These are phyloP conservation scores for Molorchus minor DNA, from an alignment of 2,888 invertebrate genomes.

Conservation along the genomic window DNA sequence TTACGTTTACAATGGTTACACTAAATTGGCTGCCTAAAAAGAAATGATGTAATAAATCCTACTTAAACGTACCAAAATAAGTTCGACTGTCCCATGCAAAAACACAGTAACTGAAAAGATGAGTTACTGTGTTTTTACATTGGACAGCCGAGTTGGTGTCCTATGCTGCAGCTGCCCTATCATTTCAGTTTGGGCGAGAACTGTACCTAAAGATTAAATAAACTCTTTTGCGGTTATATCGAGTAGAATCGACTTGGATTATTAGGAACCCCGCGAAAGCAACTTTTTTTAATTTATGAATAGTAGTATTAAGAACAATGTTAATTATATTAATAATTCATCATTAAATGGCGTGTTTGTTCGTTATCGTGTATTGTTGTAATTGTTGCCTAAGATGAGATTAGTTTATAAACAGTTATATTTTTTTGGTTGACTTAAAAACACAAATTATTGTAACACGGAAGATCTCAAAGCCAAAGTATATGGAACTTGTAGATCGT, in stretches of 20 bases:
- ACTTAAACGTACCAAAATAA: too few relatives aligned
- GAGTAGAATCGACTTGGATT: conserved; percentile 35
- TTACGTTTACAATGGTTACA: conserved; percentile 16
- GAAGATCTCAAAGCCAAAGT: conserved; percentile 51
- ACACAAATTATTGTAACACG: conserved; percentile 29
- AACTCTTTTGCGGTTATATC: conserved; percentile 27
- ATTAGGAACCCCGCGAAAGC: conserved; percentile 29
- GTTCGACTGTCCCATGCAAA: too few relatives aligned
- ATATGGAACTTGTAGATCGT: conserved; percentile 45
- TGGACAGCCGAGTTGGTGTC: background rate
- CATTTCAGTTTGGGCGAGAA: conserved; percentile 4
- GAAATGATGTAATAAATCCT: too few relatives aligned
- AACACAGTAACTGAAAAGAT: too few relatives aligned
- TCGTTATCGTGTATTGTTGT: conserved; percentile 48
- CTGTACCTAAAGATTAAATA: conserved; percentile 18
- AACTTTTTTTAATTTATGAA: conserved; percentile 36
- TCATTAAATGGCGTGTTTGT: conserved; percentile 47
- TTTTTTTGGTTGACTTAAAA: conserved; percentile 17
- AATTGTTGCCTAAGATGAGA: conserved; percentile 49
- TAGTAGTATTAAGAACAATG: conserved; percentile 26
- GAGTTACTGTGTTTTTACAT: background rate
- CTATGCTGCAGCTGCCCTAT: background rate
- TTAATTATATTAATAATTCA: conserved; percentile 26
- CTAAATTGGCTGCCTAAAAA: conserved; percentile 6
- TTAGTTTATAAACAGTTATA: conserved; percentile 36